These are phyloP conservation scores for Phaonia tiefii DNA, from an alignment of 2,888 invertebrate genomes.

Conservation along the genomic window DNA sequence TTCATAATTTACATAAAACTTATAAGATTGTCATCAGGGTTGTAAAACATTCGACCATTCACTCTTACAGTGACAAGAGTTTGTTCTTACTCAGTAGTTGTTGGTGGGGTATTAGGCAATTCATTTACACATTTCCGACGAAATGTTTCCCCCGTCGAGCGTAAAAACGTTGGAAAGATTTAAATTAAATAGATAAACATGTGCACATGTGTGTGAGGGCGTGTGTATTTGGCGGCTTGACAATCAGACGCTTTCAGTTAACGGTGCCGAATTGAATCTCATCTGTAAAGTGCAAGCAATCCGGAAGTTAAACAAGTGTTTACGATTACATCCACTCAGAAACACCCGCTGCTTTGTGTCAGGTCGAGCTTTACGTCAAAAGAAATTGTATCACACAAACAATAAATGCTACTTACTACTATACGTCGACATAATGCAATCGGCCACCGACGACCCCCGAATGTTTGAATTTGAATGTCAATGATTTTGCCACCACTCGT, in stretches of 20 bases:
- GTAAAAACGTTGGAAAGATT: slow-evolving; percentile 4
- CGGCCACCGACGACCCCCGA: too few species aligned
- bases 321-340: neutral
- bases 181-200: slow-evolving; percentile 4
- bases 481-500: neutral
- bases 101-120: neutral
- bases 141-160: neutral
- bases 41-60: neutral
- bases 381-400: too few species aligned
- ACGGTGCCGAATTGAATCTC: neutral
- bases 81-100: neutral
- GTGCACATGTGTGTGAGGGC: neutral
- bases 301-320: neutral
- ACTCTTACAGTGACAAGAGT: neutral
- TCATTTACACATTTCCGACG: neutral
- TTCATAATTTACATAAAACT: slow-evolving; percentile 32
- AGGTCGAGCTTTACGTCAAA: too few species aligned
- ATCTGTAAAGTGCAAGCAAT: slow-evolving; percentile 2
- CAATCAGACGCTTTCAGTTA: neutral
- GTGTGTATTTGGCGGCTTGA: neutral
- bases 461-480: neutral
- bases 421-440: too few species aligned
- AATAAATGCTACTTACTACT: too few species aligned
- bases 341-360: too few species aligned
- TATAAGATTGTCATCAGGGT: neutral